Evolutionary conservation across 2,797 vertebrate genomes (phyloP), one percentile per base, ranked within the genome.

Genomic region (Pogoniulus pusillus): DNA sequence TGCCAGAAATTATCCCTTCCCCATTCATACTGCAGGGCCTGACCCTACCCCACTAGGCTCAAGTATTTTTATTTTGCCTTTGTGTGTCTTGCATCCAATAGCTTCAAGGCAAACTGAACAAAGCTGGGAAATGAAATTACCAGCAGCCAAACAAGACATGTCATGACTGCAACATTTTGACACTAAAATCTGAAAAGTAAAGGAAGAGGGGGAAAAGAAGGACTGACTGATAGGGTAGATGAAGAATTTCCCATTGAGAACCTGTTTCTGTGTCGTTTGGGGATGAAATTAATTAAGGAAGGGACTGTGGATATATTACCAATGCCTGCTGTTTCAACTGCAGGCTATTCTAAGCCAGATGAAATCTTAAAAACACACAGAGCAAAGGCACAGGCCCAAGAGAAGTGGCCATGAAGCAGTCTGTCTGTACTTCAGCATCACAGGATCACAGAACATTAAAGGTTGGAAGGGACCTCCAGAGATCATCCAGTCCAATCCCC

Each of bases 81-180:
- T 78, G 43, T 68, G 29, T n/a, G 23, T 85, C 89, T 94, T 81
- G 49, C 39, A 89, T 87, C 62, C 53, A 75, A 27, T 24, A 63
- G 39, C 39, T 82, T n/a, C 63, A 75, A 39, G 35, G 73, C 58
- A 74, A 93, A 70, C 26, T 9, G 66, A 89, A 87, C 53, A 93
- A 87, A 89, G 20, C 35, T 58, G 18, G 62, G 72, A 95, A 96
- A 94, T 84, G 17, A 93, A 82, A 95, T 90, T 70, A 82, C 43
- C 24, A 87, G 53, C 55, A 66, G 73, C 60, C 55, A 81, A 89
- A 73, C 47, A 88, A 72, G 81, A 60, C n/a, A 74, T 70, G 83
- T 88, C 86, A 85, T 54, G 72, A 82, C 49, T 82, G 73, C 68
- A 37, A 71, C 69, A 65, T 91, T 82, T 93, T 87, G 77, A 82